These are phyloP conservation scores for Orycteropus afer DNA, from an alignment of 2,113 vertebrate genomes.

Conservation along the genomic window DNA sequence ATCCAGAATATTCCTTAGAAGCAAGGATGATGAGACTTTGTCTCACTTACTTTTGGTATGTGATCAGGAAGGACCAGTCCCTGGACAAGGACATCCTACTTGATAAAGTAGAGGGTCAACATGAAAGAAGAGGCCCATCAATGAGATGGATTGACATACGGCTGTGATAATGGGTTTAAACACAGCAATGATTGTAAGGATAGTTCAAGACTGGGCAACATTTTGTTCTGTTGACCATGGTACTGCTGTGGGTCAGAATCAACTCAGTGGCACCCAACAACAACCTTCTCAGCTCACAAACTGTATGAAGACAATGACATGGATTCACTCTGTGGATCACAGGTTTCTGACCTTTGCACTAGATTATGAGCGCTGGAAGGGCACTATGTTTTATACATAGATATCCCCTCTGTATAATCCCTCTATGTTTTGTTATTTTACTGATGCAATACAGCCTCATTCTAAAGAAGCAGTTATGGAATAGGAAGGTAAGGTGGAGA, in stretches of 20 bases:
- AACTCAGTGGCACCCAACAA: not conserved
- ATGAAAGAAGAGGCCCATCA: no score
- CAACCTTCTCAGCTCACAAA: not conserved
- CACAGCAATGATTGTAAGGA: no score
- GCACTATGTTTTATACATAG: not conserved
- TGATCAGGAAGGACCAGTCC: not conserved
- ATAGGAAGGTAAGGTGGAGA: not conserved
- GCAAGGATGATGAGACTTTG: not conserved
- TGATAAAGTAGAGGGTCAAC: no score
- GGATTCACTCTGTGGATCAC: not conserved
- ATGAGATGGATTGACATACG: no score
- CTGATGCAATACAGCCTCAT: rapidly evolving
- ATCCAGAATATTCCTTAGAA: not conserved
- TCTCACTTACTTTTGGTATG: not conserved
- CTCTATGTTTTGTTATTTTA: not conserved
- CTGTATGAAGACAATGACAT: no score
- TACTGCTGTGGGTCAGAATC: no score
- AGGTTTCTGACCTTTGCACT: not conserved
- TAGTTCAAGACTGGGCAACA: no score
- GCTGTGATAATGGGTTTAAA: no score
- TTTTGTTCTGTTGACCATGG: no score
- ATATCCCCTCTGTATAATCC: no score
- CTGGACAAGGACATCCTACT: not conserved
- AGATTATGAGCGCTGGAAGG: not conserved
- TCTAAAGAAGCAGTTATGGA: not conserved